Percentiles rank a stretch among this genome's conserved stretches.
Conservation (phyloP, 92 coral and sea anemone genomes). For the Epizoanthus fatuus region DNA sequence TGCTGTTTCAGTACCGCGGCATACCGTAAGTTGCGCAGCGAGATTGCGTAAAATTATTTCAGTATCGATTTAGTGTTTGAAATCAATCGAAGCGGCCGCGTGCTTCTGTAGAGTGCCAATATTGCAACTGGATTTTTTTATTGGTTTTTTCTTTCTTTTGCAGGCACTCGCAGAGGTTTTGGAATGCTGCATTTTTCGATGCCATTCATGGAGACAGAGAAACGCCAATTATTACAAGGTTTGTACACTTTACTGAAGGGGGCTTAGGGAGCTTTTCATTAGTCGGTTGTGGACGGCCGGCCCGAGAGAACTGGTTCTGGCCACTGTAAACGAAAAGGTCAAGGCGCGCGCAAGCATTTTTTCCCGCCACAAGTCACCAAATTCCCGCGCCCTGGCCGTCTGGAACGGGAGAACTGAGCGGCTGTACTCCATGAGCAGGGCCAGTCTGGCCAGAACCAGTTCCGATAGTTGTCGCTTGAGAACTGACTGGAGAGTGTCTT, state of each 20-base stretch:
- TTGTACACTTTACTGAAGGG: background rate
- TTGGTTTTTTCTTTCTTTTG: background rate
- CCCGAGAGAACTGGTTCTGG: background rate
- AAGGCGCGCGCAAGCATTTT: background rate
- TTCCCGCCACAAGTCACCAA: no score
- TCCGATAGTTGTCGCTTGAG: no score
- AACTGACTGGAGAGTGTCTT: no score
- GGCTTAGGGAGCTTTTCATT: no score
- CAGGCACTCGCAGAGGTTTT: conserved; percentile 93
- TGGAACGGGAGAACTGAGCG: no score
- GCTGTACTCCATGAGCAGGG: no score
- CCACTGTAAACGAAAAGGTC: background rate
- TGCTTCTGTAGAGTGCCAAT: background rate
- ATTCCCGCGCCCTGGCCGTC: no score
- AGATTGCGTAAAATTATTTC: background rate
- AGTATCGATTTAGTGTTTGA: background rate
- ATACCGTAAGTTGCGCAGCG: no score
- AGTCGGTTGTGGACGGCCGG: background rate
- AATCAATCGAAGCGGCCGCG: background rate
- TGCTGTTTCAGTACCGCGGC: no score
- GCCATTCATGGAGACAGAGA: conserved; percentile 88
- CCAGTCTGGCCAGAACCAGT: no score
- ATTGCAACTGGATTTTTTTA: background rate
- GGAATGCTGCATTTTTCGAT: conserved; percentile 99
- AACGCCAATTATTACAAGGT: conserved; percentile 89